These are phyloP conservation scores for Perca schrenkii DNA, from an alignment of 2,113 vertebrate species.

Conservation along the genomic window DNA sequence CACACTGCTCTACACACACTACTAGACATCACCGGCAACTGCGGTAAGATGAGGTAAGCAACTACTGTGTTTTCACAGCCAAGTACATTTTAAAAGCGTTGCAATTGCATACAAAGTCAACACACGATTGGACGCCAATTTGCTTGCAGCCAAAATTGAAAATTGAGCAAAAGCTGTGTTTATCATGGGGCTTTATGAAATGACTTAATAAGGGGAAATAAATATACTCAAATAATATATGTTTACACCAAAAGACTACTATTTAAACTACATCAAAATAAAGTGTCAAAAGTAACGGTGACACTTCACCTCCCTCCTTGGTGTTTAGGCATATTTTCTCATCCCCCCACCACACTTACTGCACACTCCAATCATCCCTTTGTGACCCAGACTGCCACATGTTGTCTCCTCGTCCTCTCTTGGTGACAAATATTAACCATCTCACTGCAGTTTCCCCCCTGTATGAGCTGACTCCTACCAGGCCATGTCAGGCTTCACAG, in stretches of 20 bases:
- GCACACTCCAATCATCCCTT: neutral
- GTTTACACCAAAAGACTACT: neutral
- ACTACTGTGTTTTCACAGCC: too few relatives aligned
- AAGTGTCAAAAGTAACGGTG: neutral
- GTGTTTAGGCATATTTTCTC: neutral
- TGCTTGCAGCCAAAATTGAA: too few relatives aligned
- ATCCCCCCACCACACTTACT: neutral
- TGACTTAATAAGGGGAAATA: neutral
- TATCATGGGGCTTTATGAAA: neutral
- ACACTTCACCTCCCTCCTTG: neutral
- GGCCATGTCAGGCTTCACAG: constrained; percentile 42
- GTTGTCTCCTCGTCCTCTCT: neutral
- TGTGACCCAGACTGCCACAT: neutral
- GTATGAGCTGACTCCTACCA: constrained; percentile 29
- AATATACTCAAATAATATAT: neutral
- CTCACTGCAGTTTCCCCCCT: constrained; percentile 19
- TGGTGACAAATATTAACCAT: constrained; percentile 40
- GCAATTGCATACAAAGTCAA: too few relatives aligned
- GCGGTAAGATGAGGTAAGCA: too few relatives aligned
- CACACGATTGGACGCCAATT: too few relatives aligned
- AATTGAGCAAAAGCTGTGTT: neutral
- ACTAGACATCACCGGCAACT: too few relatives aligned
- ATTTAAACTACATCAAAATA: neutral
- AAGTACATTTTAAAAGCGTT: too few relatives aligned
- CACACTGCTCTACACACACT: neutral